Conservation (phyloP, 2,888 invertebrate species). For the Ormia ochracea region DNA sequence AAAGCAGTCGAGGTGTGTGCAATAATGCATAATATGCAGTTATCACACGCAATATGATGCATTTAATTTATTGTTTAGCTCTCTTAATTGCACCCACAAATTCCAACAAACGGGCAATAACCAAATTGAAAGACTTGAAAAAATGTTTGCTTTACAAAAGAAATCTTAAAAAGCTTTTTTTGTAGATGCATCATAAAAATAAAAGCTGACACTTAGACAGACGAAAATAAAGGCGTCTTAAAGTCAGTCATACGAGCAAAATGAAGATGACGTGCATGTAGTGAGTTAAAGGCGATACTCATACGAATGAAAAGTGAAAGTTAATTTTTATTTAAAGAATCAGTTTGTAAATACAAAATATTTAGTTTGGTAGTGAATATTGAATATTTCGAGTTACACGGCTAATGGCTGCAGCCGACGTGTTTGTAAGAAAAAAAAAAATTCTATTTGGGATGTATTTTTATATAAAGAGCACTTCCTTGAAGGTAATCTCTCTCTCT, state of each 20-base stretch:
- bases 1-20: background rate
- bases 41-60: conserved; percentile 9
- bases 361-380: background rate
- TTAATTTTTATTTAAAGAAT: conserved; percentile 1
- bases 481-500: too few relatives aligned
- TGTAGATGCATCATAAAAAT: background rate
- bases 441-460: too few relatives aligned
- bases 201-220: conserved; percentile 11
- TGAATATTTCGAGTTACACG: background rate
- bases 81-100: background rate
- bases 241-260: background rate
- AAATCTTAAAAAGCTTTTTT: conserved; percentile 2
- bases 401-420: background rate
- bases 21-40: too few relatives aligned
- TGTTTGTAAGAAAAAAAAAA: too few relatives aligned
- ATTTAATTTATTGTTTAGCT: background rate
- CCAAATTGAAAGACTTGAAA: background rate
- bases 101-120: background rate
- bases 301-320: conserved; percentile 30
- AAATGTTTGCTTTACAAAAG: background rate
- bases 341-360: background rate
- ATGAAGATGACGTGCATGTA: background rate
- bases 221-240: background rate
- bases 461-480: too few relatives aligned
- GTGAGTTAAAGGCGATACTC: background rate